Conservation (phyloP, 1,140 invertebrate species). For the Grapholita molesta region DNA sequence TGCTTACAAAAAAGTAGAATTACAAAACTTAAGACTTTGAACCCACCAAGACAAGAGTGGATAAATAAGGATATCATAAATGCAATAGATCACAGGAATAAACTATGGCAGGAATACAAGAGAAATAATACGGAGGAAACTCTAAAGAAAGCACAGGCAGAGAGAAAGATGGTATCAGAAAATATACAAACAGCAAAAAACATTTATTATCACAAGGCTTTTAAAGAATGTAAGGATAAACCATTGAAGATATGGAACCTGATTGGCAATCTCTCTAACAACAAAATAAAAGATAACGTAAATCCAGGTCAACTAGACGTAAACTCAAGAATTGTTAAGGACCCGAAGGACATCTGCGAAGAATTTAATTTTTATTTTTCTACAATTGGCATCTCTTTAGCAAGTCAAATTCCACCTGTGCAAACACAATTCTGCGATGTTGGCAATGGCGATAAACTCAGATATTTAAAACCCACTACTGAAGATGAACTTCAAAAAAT, state of each 20-base stretch:
- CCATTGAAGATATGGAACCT: conserved; percentile 33
- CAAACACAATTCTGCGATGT: background rate
- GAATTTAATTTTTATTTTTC: conserved; percentile 32
- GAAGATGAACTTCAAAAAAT: conserved; percentile 28
- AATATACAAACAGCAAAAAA: conserved; percentile 26
- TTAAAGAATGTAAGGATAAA: conserved; percentile 21
- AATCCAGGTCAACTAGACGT: conserved; percentile 9
- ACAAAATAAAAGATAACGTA: conserved; percentile 20
- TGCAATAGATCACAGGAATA: conserved; percentile 26
- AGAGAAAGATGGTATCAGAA: conserved; percentile 24
- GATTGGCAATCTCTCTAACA: conserved; percentile 23
- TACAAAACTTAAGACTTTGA: conserved; percentile 25
- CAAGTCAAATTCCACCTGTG: conserved; percentile 21
- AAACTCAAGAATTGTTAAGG: background rate
- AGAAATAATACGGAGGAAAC: conserved; percentile 6
- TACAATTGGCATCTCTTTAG: conserved; percentile 29
- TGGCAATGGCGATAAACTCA: background rate
- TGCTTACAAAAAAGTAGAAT: conserved; percentile 13
- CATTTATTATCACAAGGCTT: conserved; percentile 26
- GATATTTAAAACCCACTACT: conserved; percentile 15
- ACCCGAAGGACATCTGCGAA: conserved; percentile 30
- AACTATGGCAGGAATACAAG: conserved; percentile 21
- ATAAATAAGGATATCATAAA: conserved; percentile 28
- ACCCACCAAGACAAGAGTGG: conserved; percentile 29
- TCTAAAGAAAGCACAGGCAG: conserved; percentile 11